These are phyloP conservation scores for Volucella zonaria DNA, from an alignment of 2,888 invertebrate species.

Conservation along the genomic window DNA sequence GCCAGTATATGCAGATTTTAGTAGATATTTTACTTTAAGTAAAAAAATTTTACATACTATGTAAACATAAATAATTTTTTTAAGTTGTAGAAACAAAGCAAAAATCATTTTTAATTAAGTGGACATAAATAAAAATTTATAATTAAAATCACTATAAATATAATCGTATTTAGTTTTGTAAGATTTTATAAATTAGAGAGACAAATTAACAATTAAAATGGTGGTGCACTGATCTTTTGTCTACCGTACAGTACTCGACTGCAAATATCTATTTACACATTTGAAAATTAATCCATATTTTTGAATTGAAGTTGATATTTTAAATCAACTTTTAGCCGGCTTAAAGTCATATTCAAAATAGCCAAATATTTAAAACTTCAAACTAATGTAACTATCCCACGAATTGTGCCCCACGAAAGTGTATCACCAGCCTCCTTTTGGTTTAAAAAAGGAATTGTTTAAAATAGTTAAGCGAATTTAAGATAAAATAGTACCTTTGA, in stretches of 20 bases:
- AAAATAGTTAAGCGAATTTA: conserved; percentile 15
- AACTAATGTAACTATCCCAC: no score
- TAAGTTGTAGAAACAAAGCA: conserved; percentile 58
- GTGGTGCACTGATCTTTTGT: conserved; percentile 35
- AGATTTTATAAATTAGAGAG: conserved; percentile 45
- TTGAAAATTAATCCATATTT: no score
- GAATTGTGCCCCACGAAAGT: not conserved
- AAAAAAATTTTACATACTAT: conserved; percentile 37
- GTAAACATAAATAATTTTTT: conserved; percentile 26
- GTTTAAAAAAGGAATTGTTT: conserved; percentile 6
- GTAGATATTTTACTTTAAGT: conserved; percentile 68
- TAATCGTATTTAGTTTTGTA: conserved; percentile 51
- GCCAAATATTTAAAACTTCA: not conserved
- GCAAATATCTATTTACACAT: no score
- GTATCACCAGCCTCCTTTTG: conserved; percentile 25
- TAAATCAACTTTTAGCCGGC: no score
- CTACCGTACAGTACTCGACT: no score
- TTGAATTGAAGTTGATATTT: no score
- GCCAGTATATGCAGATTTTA: conserved; percentile 65
- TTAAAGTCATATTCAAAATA: not conserved
- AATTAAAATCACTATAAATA: conserved; percentile 37
- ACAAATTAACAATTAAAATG: conserved; percentile 18
- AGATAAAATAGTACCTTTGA: conserved; percentile 64
- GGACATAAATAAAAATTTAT: not conserved
- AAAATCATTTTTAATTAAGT: conserved; percentile 34